phyloP scores from a whole-genome alignment of 2,797 vertebrate species.

The Margarornis squamiger region DNA sequence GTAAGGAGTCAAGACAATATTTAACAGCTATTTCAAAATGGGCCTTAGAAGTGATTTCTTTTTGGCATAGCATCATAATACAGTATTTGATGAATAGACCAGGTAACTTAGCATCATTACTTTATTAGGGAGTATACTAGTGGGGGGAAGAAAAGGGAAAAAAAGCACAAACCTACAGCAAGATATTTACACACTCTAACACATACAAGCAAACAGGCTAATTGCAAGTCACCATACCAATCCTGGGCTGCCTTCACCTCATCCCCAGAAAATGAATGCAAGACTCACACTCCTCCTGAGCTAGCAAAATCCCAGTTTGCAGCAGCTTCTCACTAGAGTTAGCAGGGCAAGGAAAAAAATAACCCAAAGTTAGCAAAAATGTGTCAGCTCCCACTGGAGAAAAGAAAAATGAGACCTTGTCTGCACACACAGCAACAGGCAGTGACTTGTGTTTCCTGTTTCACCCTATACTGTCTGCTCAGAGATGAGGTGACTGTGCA shows the following conservation, averaged over 20 bases:
- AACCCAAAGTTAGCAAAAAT: slow-evolving; percentile 40
- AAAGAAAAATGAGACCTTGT: slow-evolving; percentile 32
- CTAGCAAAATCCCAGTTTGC: neutral
- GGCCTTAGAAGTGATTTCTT: neutral
- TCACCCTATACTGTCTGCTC: neutral
- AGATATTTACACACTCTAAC: neutral
- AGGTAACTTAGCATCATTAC: neutral
- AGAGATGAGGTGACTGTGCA: slow-evolving; percentile 9
- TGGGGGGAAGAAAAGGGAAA: neutral
- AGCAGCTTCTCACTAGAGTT: neutral
- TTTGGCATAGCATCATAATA: neutral
- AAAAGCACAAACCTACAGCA: neutral
- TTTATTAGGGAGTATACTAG: neutral
- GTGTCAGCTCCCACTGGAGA: neutral
- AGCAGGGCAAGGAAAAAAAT: slow-evolving; percentile 20
- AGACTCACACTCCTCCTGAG: neutral
- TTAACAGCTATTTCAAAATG: neutral
- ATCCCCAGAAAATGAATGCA: neutral
- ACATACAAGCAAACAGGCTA: neutral
- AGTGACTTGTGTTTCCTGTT: slow-evolving; percentile 47
- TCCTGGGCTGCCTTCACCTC: neutral
- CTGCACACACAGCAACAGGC: slow-evolving; percentile 26
- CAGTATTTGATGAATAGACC: neutral
- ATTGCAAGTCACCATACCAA: accelerated
- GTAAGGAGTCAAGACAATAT: neutral